Conservation (phyloP, 2,888 invertebrate species). For the Parnassius glacialis region DNA sequence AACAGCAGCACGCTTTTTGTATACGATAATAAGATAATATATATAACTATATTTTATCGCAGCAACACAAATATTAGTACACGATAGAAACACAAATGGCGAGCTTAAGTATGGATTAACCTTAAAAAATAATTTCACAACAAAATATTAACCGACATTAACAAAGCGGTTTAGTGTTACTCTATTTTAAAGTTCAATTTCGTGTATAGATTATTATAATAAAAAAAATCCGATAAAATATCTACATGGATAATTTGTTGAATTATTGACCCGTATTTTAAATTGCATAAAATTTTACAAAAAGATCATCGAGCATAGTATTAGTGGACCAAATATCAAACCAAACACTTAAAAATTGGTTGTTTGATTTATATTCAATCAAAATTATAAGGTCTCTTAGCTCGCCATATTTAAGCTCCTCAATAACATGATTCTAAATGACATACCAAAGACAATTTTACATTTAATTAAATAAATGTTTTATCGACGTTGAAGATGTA, state of each 20-base stretch:
- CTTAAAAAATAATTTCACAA: no score
- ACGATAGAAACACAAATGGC: constrained; percentile 11
- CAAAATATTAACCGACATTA: no score
- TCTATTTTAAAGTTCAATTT: no score
- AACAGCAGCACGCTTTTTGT: constrained; percentile 33
- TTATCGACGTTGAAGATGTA: constrained; percentile 22
- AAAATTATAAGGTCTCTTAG: not conserved
- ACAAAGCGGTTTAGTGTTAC: no score
- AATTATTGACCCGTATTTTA: no score
- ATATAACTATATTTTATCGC: constrained; percentile 22
- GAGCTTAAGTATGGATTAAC: constrained; percentile 5
- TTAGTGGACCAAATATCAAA: constrained; percentile 18
- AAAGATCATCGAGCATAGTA: not conserved
- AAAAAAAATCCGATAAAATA: no score
- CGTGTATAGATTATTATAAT: no score
- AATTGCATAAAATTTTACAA: no score
- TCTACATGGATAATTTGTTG: no score
- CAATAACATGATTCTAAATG: constrained; percentile 21
- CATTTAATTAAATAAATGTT: constrained; percentile 25
- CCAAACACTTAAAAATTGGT: not conserved
- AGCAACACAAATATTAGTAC: constrained; percentile 27
- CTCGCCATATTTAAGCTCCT: constrained; percentile 17
- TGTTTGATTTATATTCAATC: not conserved
- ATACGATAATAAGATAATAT: constrained; percentile 37
- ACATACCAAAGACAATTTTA: constrained; percentile 18